phyloP scores from a whole-genome alignment of 2,888 invertebrate species.

The Teinopalpus imperialis region DNA sequence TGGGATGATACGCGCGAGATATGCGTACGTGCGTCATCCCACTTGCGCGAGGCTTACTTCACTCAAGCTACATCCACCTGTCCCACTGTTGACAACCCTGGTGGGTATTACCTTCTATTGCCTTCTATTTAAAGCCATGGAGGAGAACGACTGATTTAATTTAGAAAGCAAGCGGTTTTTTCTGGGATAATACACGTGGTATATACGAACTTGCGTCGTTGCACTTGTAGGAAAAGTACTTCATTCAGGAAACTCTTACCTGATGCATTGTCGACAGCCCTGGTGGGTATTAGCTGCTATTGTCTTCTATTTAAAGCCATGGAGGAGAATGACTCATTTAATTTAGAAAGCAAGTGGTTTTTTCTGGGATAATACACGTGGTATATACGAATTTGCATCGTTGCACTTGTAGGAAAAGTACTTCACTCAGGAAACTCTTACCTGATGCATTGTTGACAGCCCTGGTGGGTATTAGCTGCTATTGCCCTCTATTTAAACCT shows the following conservation, averaged over 20 bases:
- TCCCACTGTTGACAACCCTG: conserved; percentile 33
- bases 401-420: conserved; percentile 85
- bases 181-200: conserved; percentile 91
- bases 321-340: too few relatives aligned
- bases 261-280: conserved; percentile 36
- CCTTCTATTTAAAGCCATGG: too few relatives aligned
- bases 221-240: conserved; percentile 86
- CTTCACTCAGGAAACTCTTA: conserved; percentile 88
- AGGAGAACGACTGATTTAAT: too few relatives aligned
- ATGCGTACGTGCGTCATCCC: conserved; percentile 84
- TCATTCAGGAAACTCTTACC: conserved; percentile 86
- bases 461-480: conserved; percentile 36
- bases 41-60: conserved; percentile 89
- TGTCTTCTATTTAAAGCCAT: too few relatives aligned
- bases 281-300: too few relatives aligned
- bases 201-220: conserved; percentile 84
- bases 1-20: conserved; percentile 91
- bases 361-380: conserved; percentile 91
- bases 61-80: conserved; percentile 84
- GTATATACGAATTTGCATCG: conserved; percentile 86
- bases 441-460: conserved; percentile 38
- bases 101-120: too few relatives aligned
- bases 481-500: too few relatives aligned
- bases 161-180: too few relatives aligned
- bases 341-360: too few relatives aligned